Evolutionary conservation across 1,140 invertebrate genomes (phyloP).

Genomic region (Eumaeus atala): DNA sequence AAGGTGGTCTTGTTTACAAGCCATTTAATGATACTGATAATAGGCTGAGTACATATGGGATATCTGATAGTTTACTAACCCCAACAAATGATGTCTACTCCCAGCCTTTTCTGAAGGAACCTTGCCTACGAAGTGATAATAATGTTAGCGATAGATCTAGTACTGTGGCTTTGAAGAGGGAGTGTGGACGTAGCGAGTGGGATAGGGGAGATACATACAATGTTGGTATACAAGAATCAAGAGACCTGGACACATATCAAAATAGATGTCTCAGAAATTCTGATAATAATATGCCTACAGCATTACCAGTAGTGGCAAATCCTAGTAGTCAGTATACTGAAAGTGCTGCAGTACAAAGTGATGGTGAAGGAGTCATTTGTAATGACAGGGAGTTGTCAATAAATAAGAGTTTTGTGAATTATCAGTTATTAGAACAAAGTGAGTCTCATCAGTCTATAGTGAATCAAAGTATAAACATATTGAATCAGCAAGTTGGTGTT

Average conservation of each 20-base stretch:
- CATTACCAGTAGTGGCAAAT: constrained; percentile 35
- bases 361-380: constrained; percentile 44
- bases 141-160: constrained; percentile 31
- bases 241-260: constrained; percentile 47
- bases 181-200: constrained; percentile 42
- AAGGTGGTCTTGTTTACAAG: constrained; percentile 45
- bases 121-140: constrained; percentile 38
- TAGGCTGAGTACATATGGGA: constrained; percentile 33
- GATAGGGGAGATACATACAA: constrained; percentile 48
- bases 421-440: constrained; percentile 71
- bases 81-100: constrained; percentile 12
- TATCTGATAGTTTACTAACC: constrained; percentile 7
- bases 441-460: constrained; percentile 70
- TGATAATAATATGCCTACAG: constrained; percentile 48
- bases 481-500: constrained; percentile 69
- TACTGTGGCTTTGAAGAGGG: constrained; percentile 37
- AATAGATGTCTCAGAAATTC: constrained; percentile 38
- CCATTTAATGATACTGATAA: constrained; percentile 41
- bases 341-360: constrained; percentile 51
- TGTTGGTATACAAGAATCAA: constrained; percentile 36
- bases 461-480: constrained; percentile 72
- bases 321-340: constrained; percentile 46
- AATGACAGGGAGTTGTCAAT: constrained; percentile 51
- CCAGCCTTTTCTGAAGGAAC: constrained; percentile 49
- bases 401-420: constrained; percentile 65